phyloP scores from a whole-genome alignment of 2,113 vertebrate genomes.

The Romanogobio albipinnatus region DNA sequence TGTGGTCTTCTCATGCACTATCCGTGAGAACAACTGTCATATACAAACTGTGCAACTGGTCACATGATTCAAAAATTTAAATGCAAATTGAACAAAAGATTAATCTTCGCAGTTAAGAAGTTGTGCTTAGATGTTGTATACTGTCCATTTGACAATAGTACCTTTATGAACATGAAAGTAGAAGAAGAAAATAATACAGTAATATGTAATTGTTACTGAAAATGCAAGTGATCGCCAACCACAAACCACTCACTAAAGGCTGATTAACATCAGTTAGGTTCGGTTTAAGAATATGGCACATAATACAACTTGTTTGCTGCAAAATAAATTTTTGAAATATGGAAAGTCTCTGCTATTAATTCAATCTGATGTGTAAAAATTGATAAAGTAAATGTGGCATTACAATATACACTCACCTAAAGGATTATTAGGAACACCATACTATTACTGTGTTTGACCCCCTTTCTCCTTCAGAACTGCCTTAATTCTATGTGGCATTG shows the following conservation, averaged over 20 bases:
- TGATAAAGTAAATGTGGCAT: background rate
- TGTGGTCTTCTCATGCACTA: background rate
- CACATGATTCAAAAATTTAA: background rate
- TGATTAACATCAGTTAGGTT: background rate
- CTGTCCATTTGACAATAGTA: background rate
- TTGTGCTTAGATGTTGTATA: background rate
- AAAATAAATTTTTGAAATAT: background rate
- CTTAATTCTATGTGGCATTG: no score
- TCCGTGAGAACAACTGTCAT: background rate
- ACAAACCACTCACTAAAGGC: background rate
- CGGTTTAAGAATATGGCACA: background rate
- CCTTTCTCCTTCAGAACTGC: no score
- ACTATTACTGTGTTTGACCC: no score
- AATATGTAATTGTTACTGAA: background rate
- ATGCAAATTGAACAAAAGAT: background rate
- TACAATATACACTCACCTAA: background rate
- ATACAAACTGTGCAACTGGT: background rate
- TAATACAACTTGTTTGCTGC: background rate
- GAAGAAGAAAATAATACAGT: background rate
- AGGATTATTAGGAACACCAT: no score
- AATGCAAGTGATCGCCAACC: background rate
- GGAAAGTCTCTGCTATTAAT: background rate
- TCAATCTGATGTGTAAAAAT: background rate
- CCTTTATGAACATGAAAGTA: background rate
- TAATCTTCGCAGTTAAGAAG: no score